Evolutionary conservation across 2,113 vertebrate genomes (phyloP), one percentile per base, ranked within the genome.

Genomic region (Pedionomus torquatus): DNA sequence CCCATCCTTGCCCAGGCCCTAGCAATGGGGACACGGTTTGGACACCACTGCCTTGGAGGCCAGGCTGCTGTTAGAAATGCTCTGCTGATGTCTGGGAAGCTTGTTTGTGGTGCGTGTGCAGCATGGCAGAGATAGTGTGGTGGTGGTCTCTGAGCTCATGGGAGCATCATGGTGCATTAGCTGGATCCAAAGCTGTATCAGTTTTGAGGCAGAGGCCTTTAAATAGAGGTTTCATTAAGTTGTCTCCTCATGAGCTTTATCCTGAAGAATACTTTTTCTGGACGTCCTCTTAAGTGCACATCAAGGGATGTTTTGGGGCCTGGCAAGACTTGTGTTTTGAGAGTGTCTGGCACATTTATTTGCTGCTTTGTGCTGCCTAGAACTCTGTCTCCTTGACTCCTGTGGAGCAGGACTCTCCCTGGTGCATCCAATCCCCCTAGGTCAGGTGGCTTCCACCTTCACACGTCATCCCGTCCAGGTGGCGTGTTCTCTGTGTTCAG

Each of bases 71-170:
- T 23, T 16, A 25, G 25, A 49, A 55, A 24, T 1, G 2, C n/a
- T 54, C 12, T 21, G 41, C 21, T 23, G 9, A 2, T 51, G 33
- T 5, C 5, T 23, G 49, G 28, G 49, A 30, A 25, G 2, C 17
- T 13, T 23, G 51, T 26, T 6, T 0, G 2, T 5, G 20, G 54
- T 23, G 48, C 0, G 0, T 5, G 41, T 5, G 0, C 2, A 3
- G 41, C 4, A 1, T 2, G 1, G 11, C 23, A 11, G 37, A 18
- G 51, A 4, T 21, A 23, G 31, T 4, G 18, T 11, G 15, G 24
- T 15, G 41, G 68, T 16, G 18, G 16, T 39, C 35, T 15, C 17
- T 7, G 35, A n/a, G 58, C 23, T 71, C 0, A 0, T 1, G 0
- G 66, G 35, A 61, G 24, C 23, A 1, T 15, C 2, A 1, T 17